A percentile compares a stretch with the other conserved stretches of the same genome.
Evolutionary conservation across 2,888 invertebrate species (phyloP).

Genomic region (Nomada fucata): DNA sequence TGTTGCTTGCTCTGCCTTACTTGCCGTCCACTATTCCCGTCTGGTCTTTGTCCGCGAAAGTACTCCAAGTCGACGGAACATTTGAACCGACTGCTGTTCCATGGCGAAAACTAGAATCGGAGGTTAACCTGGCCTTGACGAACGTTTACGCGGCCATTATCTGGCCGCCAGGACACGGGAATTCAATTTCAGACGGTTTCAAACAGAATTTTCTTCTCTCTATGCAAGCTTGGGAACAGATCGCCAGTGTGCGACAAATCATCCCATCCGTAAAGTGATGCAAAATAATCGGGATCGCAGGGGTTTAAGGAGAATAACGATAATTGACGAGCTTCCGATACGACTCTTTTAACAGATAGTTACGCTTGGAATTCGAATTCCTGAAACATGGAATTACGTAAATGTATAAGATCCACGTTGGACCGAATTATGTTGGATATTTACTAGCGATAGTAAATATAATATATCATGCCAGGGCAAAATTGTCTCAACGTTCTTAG

Average conservation of each 20-base stretch:
- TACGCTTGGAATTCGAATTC: no score
- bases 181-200: neutral
- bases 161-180: neutral
- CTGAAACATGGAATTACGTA: no score
- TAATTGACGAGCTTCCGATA: no score
- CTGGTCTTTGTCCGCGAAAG: slow-evolving; percentile 52
- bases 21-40: slow-evolving; percentile 31
- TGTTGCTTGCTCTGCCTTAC: slow-evolving; percentile 49
- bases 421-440: neutral
- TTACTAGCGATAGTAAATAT: no score
- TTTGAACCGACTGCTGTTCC: slow-evolving; percentile 30
- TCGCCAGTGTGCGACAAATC: neutral
- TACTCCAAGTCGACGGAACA: slow-evolving; percentile 42
- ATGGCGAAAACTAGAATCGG: slow-evolving; percentile 3
- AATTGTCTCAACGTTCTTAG: no score
- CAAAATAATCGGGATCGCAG: no score
- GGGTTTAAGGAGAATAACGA: no score
- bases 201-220: no score
- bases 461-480: no score
- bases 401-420: no score
- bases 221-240: neutral
- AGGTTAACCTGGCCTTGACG: slow-evolving; percentile 12
- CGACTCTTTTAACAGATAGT: no score
- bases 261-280: neutral
- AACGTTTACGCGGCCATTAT: neutral